Base-by-base conservation (phyloP, 2,888 invertebrate genomes). In the Petrolisthes manimaculis region DNA sequence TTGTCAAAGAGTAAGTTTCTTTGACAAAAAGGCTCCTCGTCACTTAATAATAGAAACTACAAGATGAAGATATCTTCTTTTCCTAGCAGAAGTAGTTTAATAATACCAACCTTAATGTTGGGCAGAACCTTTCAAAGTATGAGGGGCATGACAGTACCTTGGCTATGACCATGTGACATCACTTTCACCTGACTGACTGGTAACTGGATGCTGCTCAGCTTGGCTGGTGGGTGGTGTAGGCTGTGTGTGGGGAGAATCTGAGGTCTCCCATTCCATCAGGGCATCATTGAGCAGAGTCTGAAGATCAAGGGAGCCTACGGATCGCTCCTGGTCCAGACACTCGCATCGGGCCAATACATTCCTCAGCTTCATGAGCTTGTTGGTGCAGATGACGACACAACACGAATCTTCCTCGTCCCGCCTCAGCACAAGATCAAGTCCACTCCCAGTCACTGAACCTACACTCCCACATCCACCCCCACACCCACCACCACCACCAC, bases 321-420 rank as follows among this genome's bases (percentile, higher is more conserved):
- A 77, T 6, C 85, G 61, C 24, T 88, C 88, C 14, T 86, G 82
- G 71, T 89, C 89, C 9, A 78, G 67, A 79, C 89, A 89, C 71
- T 89, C 89, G 67, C 89, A 89, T 54, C 82, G 85, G 51, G 89
- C 81, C 18, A 89, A 51, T 5, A 86, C 83, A 56, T 83, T 86
- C 54, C 83, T 86, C 24, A 89, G 89, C 89, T 82, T 78, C 67
- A 85, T 85, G 37, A 89, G 69, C 24, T 86, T 89, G 71, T 89
- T 89, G 55, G 89, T 89, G 61, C 89, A 89, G 53, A 89, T 85
- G 6, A 89, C 89, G 54, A 89, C 89, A 67, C 89, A 89, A 71
- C 89, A 89, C 6, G 89, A 83, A 37, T 89, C 89, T 51, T 69
- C 77, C 12, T 89, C 89, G 4, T 89, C 89, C 53, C 81, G 85